A percentile compares a stretch with the other conserved stretches of the same genome.
Conservation (phyloP, 2,888 invertebrate genomes). For the Catocala fraxini region DNA sequence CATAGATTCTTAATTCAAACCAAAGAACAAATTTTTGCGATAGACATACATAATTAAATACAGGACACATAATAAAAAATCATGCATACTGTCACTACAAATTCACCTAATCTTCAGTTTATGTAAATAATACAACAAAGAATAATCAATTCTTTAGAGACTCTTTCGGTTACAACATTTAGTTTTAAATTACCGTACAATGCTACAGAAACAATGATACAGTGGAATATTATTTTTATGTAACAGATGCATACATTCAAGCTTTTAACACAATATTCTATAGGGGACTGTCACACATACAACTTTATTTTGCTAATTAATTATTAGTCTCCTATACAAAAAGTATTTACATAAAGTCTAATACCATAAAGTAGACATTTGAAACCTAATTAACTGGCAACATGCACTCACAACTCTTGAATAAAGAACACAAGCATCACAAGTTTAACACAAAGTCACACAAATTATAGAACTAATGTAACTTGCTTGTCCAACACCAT, state of each 20-base stretch:
- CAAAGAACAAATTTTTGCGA: constrained; percentile 1
- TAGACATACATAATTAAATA: background rate
- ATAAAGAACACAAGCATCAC: constrained; percentile 39
- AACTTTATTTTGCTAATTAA: background rate
- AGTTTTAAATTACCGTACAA: no score
- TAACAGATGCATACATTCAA: background rate
- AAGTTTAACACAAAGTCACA: constrained; percentile 10
- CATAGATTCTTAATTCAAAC: constrained; percentile 36
- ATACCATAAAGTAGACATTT: background rate
- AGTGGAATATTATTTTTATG: background rate
- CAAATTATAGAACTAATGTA: constrained; percentile 30
- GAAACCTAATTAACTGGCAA: constrained; percentile 1
- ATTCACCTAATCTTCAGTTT: no score
- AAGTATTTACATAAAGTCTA: background rate
- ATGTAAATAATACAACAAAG: no score
- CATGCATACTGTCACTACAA: no score
- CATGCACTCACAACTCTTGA: constrained; percentile 34
- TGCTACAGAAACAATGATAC: no score
- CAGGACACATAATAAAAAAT: background rate
- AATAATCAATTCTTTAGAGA: no score
- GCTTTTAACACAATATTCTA: background rate
- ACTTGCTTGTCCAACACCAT: constrained; percentile 81
- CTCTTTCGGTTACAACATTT: no score
- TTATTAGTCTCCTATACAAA: background rate
- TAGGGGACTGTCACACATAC: background rate